Conservation (phyloP, 2,888 invertebrate species). For the Andrena haemorrhoa region DNA sequence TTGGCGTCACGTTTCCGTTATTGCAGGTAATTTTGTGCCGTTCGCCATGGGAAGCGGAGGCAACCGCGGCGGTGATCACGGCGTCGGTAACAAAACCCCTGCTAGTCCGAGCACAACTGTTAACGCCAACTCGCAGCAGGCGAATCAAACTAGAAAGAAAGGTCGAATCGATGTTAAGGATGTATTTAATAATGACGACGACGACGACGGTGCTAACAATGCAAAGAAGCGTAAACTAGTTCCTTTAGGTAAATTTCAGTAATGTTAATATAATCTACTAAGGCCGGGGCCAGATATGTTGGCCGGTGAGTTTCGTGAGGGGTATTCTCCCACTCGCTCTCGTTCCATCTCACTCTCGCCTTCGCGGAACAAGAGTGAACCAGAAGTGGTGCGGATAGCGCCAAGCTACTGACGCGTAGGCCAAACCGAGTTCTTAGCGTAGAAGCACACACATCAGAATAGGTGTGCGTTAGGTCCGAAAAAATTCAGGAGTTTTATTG, state of each 20-base stretch:
- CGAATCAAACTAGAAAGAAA: constrained; percentile 88
- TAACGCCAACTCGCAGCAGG: constrained; percentile 74
- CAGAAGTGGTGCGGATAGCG: too few species aligned
- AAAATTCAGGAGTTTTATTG: too few species aligned
- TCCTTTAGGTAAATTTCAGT: constrained; percentile 88
- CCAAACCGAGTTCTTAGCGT: too few species aligned
- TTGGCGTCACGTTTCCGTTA: not conserved
- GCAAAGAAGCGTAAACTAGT: constrained; percentile 92
- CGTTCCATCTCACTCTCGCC: too few species aligned
- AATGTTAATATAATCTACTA: not conserved
- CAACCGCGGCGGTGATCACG: constrained; percentile 78
- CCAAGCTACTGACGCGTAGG: too few species aligned
- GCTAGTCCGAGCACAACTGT: constrained; percentile 80
- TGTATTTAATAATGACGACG: constrained; percentile 95
- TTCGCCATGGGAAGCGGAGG: constrained; percentile 83
- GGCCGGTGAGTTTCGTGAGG: too few species aligned
- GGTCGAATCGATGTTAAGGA: constrained; percentile 90
- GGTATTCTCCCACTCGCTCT: too few species aligned
- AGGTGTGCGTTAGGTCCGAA: too few species aligned
- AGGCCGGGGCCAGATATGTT: too few species aligned
- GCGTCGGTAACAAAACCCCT: constrained; percentile 82
- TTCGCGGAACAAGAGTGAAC: too few species aligned
- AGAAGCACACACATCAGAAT: too few species aligned
- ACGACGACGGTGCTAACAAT: constrained; percentile 87
- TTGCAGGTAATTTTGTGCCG: constrained; percentile 82